Evolutionary conservation across 2,888 invertebrate genomes (phyloP), one percentile per base, ranked within the genome.

Genomic region (Apodemia zela): DNA sequence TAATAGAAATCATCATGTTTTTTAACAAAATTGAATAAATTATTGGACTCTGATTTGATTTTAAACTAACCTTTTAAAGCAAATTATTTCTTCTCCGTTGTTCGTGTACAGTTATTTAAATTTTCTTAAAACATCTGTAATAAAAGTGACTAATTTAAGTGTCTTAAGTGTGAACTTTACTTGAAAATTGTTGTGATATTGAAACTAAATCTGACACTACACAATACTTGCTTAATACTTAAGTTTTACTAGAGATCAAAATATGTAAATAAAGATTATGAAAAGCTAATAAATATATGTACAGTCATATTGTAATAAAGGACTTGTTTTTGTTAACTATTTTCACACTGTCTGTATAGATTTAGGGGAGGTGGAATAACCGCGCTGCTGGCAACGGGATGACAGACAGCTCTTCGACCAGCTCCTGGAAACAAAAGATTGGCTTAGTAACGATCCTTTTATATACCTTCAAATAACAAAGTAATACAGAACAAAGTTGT

Each of bases 1-100:
- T 63, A 66, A 29, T 33, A 72, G 63, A 64, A 78, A 74, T 84
- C 82, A 82, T 82, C 82, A 82, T 76, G 61, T 63, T 21, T 21
- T 21, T 25, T 13, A 60, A 60, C 15, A 59, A 21, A 15, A 54
- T 17, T 49, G 10, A 49, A 49, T 13, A 38, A 38, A 33, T 33
- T 33, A 29, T 33, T 10, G 8, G 13, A 38, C 38, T 3, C 38
- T 0, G 38, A 38, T 38, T 13, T 33, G 8, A 10, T 33, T 33
- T 38, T 15, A 42, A 42, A 42, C 42, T 42, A 42, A 42, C 42
- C 42, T 42, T 42, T 42, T 6, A n/a, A 42, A 42, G 42, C n/a
- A 42, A 42, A 42, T n/a, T 42, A n/a, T 42, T 42, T 15, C 42
- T 42, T 42, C 42, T 15, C 15, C 42, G 15, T 6, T 42, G 42